Percentiles rank a stretch among this genome's conserved stretches.
phyloP scores from a whole-genome alignment of 2,888 invertebrate genomes.

The Callinectes sapidus region DNA sequence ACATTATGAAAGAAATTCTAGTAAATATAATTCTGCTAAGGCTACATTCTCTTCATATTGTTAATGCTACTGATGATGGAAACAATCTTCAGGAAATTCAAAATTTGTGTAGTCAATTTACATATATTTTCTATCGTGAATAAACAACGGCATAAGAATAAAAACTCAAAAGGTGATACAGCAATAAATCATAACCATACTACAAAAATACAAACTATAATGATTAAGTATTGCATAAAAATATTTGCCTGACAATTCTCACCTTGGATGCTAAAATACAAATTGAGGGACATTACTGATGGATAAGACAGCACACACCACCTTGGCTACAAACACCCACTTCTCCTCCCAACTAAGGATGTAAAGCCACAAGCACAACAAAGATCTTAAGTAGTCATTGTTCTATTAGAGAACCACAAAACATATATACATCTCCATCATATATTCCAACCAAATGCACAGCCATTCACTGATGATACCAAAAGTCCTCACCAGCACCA shows the following conservation, averaged over 20 bases:
- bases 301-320: slow-evolving; percentile 22
- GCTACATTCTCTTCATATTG: slow-evolving; percentile 14
- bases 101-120: not conserved
- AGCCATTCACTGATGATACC: not conserved
- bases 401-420: slow-evolving; percentile 1
- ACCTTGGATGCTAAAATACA: slow-evolving; percentile 17
- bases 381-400: slow-evolving; percentile 28
- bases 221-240: slow-evolving; percentile 35
- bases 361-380: slow-evolving; percentile 36
- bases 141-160: not conserved
- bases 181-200: slow-evolving; percentile 33
- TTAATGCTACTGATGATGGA: slow-evolving; percentile 15
- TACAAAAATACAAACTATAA: slow-evolving; percentile 33
- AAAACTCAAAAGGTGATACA: not conserved
- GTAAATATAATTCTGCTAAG: slow-evolving; percentile 30
- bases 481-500: not conserved
- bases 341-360: slow-evolving; percentile 19
- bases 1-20: slow-evolving; percentile 30
- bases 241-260: slow-evolving; percentile 31
- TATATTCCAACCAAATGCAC: not conserved
- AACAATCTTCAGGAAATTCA: slow-evolving; percentile 6
- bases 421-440: slow-evolving; percentile 25
- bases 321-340: slow-evolving; percentile 22
- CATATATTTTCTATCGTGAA: not conserved
- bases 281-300: not conserved